These are phyloP conservation scores for Leptocoma aspasia DNA, from an alignment of 2,113 vertebrate species.

Conservation along the genomic window DNA sequence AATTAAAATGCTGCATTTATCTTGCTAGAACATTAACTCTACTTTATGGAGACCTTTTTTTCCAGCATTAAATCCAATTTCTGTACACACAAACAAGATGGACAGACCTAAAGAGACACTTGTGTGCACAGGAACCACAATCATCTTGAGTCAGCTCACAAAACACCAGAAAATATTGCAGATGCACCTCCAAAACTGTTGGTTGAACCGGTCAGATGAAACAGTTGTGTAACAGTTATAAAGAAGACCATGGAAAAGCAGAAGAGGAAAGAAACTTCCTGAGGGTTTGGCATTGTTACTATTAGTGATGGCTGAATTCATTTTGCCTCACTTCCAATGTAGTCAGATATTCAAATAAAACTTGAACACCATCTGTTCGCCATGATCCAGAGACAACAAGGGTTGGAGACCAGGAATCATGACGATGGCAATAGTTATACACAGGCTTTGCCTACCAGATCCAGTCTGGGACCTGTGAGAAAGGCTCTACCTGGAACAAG, in stretches of 20 bases:
- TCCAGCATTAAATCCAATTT: background rate
- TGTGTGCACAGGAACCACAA: rapidly evolving
- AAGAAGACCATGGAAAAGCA: background rate
- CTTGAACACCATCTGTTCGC: background rate
- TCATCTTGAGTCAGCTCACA: background rate
- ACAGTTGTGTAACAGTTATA: background rate
- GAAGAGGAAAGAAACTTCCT: background rate
- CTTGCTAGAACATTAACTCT: background rate
- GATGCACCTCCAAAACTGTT: background rate
- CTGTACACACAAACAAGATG: background rate
- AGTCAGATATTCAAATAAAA: slow-evolving; percentile 23
- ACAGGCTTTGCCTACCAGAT: background rate
- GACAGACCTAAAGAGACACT: background rate
- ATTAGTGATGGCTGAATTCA: slow-evolving; percentile 3
- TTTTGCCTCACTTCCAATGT: background rate
- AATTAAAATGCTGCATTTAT: background rate
- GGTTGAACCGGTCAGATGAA: background rate
- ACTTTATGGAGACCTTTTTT: background rate
- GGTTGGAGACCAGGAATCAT: background rate
- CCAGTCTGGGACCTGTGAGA: background rate
- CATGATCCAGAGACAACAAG: background rate
- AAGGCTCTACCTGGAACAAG: background rate
- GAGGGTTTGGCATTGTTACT: slow-evolving; percentile 5
- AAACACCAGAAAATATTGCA: background rate
- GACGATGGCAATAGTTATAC: background rate